Evolutionary conservation across 2,888 invertebrate species (phyloP).

Genomic region (Allolobophora icterica): DNA sequence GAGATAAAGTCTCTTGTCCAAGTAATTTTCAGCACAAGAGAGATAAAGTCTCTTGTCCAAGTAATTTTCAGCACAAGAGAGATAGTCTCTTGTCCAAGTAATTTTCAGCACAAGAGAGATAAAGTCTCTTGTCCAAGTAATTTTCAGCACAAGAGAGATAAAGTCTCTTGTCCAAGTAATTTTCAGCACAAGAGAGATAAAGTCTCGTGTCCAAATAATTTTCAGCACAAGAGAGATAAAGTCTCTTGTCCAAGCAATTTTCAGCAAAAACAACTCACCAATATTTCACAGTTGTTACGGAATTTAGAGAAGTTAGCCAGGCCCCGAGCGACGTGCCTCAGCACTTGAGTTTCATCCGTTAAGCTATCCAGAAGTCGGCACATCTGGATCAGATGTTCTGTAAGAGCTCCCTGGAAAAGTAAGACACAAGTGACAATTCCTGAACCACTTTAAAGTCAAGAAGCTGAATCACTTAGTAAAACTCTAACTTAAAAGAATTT

Average conservation of each 20-base stretch:
- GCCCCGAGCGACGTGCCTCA: conserved; percentile 9
- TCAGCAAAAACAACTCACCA: not conserved
- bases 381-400: conserved; percentile 1
- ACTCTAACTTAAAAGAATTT: not conserved
- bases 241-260: not conserved
- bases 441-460: not conserved
- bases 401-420: conserved; percentile 20
- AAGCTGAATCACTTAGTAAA: not conserved
- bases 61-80: not conserved
- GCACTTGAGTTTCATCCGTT: not conserved
- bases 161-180: too few relatives aligned
- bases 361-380: not conserved
- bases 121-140: not conserved
- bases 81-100: not conserved
- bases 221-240: not conserved
- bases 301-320: conserved; percentile 22
- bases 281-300: conserved; percentile 23
- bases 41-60: too few relatives aligned
- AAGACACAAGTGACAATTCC: not conserved
- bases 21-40: not conserved
- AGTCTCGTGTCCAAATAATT: not conserved
- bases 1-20: too few relatives aligned
- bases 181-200: too few relatives aligned
- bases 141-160: not conserved
- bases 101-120: too few relatives aligned